A percentile compares a stretch with the other conserved stretches of the same genome.
phyloP scores from a whole-genome alignment of 53 echinoderm and acorn worm genomes.

The Henricia sp. region DNA sequence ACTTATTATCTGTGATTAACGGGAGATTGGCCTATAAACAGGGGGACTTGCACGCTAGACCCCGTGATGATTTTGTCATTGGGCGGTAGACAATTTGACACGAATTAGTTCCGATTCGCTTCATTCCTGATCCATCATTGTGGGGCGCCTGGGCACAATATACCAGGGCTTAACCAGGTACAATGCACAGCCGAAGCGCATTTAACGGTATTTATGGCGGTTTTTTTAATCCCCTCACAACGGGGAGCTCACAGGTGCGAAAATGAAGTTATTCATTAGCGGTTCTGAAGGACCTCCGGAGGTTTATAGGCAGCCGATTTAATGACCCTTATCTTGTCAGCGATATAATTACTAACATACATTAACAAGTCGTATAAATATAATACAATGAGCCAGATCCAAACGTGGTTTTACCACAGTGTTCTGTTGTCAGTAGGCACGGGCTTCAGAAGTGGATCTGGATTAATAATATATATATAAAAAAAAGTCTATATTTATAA shows the following conservation, averaged over 20 bases:
- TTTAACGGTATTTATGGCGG: slow-evolving; percentile 60
- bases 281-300: neutral
- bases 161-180: neutral
- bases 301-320: neutral
- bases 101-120: slow-evolving; percentile 40
- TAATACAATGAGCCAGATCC: neutral
- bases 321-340: neutral
- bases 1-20: too few species aligned
- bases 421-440: neutral
- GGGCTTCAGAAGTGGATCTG: slow-evolving; percentile 38
- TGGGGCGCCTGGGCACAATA: slow-evolving; percentile 5
- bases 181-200: slow-evolving; percentile 30
- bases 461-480: slow-evolving; percentile 38
- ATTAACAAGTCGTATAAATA: slow-evolving; percentile 29
- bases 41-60: too few species aligned
- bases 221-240: slow-evolving; percentile 15
- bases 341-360: slow-evolving; percentile 6
- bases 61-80: too few species aligned
- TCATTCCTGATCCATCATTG: neutral
- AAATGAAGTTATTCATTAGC: neutral
- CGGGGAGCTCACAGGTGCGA: neutral
- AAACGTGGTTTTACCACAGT: slow-evolving; percentile 20
- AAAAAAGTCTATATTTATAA: slow-evolving; percentile 61
- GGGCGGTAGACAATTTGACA: slow-evolving; percentile 13
- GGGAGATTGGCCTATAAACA: too few species aligned